phyloP scores from a whole-genome alignment of 30 jellyfish, hydroid and myxozoan species.

The Cassiopea xamachana region DNA sequence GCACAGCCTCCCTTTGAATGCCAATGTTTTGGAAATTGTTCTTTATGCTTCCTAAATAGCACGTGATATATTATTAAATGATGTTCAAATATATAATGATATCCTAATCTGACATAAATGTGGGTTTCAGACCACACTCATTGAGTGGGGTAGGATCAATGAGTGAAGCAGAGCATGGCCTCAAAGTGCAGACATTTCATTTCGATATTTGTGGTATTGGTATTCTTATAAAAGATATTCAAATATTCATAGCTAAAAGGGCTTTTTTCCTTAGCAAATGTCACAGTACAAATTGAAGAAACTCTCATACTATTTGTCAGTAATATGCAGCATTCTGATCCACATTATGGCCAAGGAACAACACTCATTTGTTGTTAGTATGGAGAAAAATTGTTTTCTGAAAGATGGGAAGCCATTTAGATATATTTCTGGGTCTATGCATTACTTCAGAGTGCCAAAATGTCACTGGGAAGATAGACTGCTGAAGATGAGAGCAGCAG shows the following conservation, averaged over 20 bases:
- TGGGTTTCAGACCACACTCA: too few species aligned
- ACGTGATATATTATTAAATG: too few species aligned
- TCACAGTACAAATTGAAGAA: neutral
- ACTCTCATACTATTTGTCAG: neutral
- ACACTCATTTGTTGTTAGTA: slow-evolving; percentile 73
- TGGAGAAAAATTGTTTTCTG: slow-evolving; percentile 71
- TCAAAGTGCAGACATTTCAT: too few species aligned
- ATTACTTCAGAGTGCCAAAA: slow-evolving; percentile 92
- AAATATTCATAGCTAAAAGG: neutral
- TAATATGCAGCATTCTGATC: neutral
- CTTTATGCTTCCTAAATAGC: too few species aligned
- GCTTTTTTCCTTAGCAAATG: neutral
- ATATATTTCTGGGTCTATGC: slow-evolving; percentile 93
- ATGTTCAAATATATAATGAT: too few species aligned
- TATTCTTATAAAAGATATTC: neutral
- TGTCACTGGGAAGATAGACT: slow-evolving; percentile 90
- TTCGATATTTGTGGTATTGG: neutral
- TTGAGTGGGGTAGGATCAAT: too few species aligned
- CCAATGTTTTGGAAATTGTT: too few species aligned
- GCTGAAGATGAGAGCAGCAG: slow-evolving; percentile 87
- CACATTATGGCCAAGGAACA: slow-evolving; percentile 4
- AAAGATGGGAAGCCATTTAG: slow-evolving; percentile 95
- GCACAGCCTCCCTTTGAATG: too few species aligned
- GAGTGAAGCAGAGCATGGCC: too few species aligned
- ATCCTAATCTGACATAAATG: too few species aligned